Conservation (phyloP, 1,140 invertebrate species). For the Anoplolepis gracilipes region DNA sequence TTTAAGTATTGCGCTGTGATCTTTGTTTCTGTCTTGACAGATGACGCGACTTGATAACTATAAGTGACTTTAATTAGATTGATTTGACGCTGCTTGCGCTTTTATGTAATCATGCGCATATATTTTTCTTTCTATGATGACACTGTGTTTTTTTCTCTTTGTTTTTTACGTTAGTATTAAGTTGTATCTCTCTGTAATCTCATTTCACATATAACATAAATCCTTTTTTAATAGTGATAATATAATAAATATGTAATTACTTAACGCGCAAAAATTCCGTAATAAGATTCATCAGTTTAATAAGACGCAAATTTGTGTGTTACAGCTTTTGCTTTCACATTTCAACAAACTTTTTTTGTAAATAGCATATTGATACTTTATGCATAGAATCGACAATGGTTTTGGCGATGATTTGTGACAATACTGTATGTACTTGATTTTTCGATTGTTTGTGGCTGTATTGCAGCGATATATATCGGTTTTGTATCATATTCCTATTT, state of each 20-base stretch:
- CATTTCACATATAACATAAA: too few relatives aligned
- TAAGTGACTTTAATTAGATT: too few relatives aligned
- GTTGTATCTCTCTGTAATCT: too few relatives aligned
- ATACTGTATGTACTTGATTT: conserved; percentile 13
- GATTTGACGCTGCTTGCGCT: too few relatives aligned
- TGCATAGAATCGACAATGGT: neutral
- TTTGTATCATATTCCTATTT: conserved; percentile 46
- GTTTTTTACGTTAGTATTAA: too few relatives aligned
- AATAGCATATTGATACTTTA: neutral
- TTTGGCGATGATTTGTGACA: neutral
- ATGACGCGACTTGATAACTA: too few relatives aligned
- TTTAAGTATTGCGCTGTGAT: too few relatives aligned
- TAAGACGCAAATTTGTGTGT: neutral
- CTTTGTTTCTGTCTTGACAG: too few relatives aligned
- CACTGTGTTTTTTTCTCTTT: too few relatives aligned
- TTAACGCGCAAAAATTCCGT: neutral
- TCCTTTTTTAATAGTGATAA: too few relatives aligned
- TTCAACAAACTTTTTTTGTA: neutral
- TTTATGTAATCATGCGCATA: too few relatives aligned
- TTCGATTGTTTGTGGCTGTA: conserved; percentile 36
- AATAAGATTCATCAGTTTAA: neutral
- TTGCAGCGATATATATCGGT: conserved; percentile 2
- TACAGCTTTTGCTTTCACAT: neutral
- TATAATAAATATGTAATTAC: neutral
- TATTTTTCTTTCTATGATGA: too few relatives aligned